phyloP scores from a whole-genome alignment of 2,888 invertebrate genomes.

The Mactromeris polynyma region DNA sequence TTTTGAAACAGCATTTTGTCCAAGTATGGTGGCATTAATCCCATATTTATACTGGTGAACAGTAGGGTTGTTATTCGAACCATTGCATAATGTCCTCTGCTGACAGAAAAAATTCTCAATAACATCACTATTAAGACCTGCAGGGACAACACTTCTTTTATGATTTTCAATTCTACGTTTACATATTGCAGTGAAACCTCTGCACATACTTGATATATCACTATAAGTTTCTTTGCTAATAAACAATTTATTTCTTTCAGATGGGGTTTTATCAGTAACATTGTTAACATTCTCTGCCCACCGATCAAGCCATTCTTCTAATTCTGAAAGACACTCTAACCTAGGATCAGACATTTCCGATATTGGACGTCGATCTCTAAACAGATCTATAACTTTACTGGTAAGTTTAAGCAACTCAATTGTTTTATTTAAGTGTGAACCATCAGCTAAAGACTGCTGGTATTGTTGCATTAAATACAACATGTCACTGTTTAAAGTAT shows the following conservation, averaged over 20 bases:
- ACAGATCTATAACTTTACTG: conserved; percentile 47
- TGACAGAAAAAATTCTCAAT: conserved; percentile 33
- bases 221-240: conserved; percentile 53
- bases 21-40: no score
- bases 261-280: conserved; percentile 9
- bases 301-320: conserved; percentile 45
- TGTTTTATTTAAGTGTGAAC: conserved; percentile 33
- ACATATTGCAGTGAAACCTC: conserved; percentile 26
- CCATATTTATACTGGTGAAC: no score
- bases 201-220: conserved; percentile 49
- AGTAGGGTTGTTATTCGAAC: no score
- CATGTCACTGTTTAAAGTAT: conserved; percentile 21
- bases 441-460: conserved; percentile 40
- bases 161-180: conserved; percentile 34
- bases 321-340: conserved; percentile 17
- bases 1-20: no score
- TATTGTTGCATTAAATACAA: conserved; percentile 32
- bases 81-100: conserved; percentile 60
- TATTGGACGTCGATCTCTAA: conserved; percentile 51
- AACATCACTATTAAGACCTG: conserved; percentile 59
- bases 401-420: conserved; percentile 42
- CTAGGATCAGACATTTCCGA: conserved; percentile 40
- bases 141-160: conserved; percentile 52
- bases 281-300: conserved; percentile 30
- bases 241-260: conserved; percentile 48